Percentiles rank a stretch among this genome's conserved stretches.
These are phyloP conservation scores for Haliclona indistincta DNA, from an alignment of 37 sponge, comb jelly and placozoan species.

Conservation along the genomic window DNA sequence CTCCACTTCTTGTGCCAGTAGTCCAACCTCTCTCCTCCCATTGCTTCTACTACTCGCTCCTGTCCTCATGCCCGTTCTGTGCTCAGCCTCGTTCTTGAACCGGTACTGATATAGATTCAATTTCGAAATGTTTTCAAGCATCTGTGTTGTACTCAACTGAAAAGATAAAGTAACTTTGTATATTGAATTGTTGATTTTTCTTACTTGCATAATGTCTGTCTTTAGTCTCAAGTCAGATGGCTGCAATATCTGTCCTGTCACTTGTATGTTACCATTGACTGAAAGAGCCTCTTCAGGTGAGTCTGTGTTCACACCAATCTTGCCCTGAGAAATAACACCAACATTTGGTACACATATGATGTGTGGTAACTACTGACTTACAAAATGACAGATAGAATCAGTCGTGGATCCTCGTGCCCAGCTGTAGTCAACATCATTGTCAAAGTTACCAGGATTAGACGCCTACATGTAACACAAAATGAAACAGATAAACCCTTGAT, in stretches of 20 bases:
- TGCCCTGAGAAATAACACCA: constrained; percentile 54
- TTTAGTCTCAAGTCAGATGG: constrained; percentile 84
- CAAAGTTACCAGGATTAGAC: constrained; percentile 92
- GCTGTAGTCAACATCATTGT: constrained; percentile 79
- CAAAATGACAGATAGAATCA: constrained; percentile 67
- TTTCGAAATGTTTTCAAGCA: constrained; percentile 67
- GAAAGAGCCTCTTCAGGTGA: constrained; percentile 85
- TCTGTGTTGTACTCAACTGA: constrained; percentile 34
- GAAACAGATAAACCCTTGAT: not conserved
- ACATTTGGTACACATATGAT: not conserved
- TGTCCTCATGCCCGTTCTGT: constrained; percentile 18
- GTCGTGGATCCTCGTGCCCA: constrained; percentile 61
- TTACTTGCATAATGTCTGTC: constrained; percentile 61
- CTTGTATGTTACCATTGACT: constrained; percentile 73
- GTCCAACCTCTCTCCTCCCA: constrained; percentile 58
- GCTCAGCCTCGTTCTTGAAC: constrained; percentile 29
- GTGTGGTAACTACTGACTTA: constrained; percentile 12
- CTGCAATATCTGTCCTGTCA: constrained; percentile 76
- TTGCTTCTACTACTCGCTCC: too few relatives aligned
- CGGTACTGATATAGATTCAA: constrained; percentile 70
- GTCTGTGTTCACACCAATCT: constrained; percentile 93
- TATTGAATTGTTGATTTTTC: not conserved
- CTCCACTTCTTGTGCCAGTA: constrained; percentile 89
- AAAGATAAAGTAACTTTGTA: not conserved
- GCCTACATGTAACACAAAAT: constrained; percentile 42